Evolutionary conservation across 1,140 invertebrate species (phyloP), one percentile per base, ranked within the genome.

Genomic region (Asbolus verrucosus): DNA sequence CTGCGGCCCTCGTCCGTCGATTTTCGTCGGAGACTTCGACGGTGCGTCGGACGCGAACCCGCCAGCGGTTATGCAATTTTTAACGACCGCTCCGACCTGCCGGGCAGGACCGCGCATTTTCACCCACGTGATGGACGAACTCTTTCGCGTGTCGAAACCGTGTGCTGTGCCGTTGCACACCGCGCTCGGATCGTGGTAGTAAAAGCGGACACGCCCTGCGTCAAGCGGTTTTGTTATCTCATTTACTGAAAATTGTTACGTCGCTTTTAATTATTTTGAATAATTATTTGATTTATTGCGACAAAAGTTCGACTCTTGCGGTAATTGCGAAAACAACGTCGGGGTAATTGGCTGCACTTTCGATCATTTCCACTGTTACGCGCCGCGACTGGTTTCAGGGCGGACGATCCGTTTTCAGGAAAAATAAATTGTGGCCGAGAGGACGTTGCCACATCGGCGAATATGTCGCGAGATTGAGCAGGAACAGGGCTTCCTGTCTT

Each of bases 171-270:
- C 24, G 24, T 8, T 27, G 24, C 24, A 8, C n/a, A n/a, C 41
- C n/a, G 11, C 19, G 19, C 50, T 14, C 16, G 11, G 38, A 61
- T 59, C 66, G 61, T 54, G 71, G 71, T 75, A 71, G 71, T 71
- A 72, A 75, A 75, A 73, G 68, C 71, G 62, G 69, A 60, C 72
- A 74, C 72, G 70, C 72, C 72, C 62, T 73, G 72, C 41, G 33
- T 18, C 8, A 27, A 39, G 36, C 38, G 46, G 54, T 71, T 67
- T 71, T 66, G 65, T 71, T 71, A 54, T 71, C 41, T 46, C 19
- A 46, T 46, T 46, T 46, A 19, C 19, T 46, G 41, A 46, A 46
- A 46, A 46, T 46, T 18, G 19, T 46, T 46, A 14, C 41, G 39
- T 27, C 14, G 16, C 39, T 14, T 18, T 46, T 46, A 46, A 46